These are phyloP conservation scores for Xestia c-nigrum DNA, from an alignment of 2,888 invertebrate species.

Conservation along the genomic window DNA sequence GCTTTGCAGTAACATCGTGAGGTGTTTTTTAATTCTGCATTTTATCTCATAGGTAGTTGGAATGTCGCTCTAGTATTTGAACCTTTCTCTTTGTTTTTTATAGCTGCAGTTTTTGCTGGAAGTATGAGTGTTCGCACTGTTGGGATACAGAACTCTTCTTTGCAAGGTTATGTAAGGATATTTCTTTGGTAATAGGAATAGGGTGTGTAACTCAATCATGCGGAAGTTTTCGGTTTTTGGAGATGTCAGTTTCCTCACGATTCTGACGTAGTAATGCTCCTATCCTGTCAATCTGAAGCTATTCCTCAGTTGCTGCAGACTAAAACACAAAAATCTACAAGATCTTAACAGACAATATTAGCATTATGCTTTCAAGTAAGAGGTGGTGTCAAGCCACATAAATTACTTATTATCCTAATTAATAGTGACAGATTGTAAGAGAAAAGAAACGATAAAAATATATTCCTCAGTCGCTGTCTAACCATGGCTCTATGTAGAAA, in stretches of 20 bases:
- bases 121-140: neutral
- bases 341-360: too few species aligned
- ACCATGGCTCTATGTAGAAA: too few species aligned
- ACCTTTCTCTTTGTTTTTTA: slow-evolving; percentile 40
- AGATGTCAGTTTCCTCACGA: neutral
- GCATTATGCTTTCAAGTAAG: too few species aligned
- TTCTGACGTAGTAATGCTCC: neutral
- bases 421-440: too few species aligned
- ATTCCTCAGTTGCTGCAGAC: neutral
- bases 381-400: too few species aligned
- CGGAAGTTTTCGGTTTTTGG: neutral
- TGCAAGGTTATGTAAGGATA: too few species aligned
- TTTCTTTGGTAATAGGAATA: neutral
- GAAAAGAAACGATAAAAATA: too few species aligned
- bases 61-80: slow-evolving; percentile 26
- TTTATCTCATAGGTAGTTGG: slow-evolving; percentile 39
- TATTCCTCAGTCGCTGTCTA: neutral
- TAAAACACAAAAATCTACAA: too few species aligned
- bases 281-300: neutral
- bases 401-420: too few species aligned
- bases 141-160: neutral
- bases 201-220: neutral
- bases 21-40: slow-evolving; percentile 30
- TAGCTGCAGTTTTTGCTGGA: neutral
- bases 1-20: slow-evolving; percentile 49